Conservation (phyloP, 1,140 invertebrate genomes). For the Dinoponera quadriceps region DNA sequence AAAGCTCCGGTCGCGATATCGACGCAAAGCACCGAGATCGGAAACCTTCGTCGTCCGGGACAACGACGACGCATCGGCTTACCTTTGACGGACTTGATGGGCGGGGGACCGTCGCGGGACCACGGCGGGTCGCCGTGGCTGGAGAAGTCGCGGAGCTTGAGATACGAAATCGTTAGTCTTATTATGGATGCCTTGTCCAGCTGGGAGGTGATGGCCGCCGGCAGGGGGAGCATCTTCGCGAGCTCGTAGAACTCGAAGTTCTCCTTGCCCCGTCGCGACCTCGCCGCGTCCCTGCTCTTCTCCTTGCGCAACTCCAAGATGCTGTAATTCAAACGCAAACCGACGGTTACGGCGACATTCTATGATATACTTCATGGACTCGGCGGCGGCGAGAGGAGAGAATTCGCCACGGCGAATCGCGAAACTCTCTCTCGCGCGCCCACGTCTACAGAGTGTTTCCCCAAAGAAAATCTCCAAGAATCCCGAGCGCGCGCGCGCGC, state of each 20-base stretch:
- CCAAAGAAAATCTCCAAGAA: conserved; percentile 21
- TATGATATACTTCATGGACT: too few species aligned
- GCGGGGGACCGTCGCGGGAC: conserved; percentile 91
- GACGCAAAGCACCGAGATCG: not conserved
- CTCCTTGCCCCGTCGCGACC: conserved; percentile 97
- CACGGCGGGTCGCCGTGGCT: conserved; percentile 97
- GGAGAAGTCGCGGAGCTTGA: conserved; percentile 98
- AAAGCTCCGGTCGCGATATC: not conserved
- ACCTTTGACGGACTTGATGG: conserved; percentile 95
- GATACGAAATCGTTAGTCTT: conserved; percentile 98
- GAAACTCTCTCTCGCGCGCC: too few species aligned
- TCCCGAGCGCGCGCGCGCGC: not conserved
- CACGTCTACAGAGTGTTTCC: too few species aligned
- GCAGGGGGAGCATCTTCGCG: conserved; percentile 98
- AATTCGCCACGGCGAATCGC: too few species aligned
- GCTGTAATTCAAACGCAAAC: conserved; percentile 88
- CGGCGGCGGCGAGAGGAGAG: too few species aligned
- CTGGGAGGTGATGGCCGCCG: conserved; percentile 98
- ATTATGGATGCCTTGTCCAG: conserved; percentile 99
- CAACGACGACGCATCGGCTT: conserved; percentile 78
- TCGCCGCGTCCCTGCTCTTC: conserved; percentile 97
- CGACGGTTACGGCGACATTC: conserved; percentile 21
- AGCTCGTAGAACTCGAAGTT: conserved; percentile 99
- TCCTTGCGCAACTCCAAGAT: conserved; percentile 98
- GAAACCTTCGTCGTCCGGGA: not conserved